Percentiles rank a stretch among this genome's conserved stretches.
Evolutionary conservation across 2,113 vertebrate genomes (phyloP).

Genomic region (Glaucidium brasilianum): DNA sequence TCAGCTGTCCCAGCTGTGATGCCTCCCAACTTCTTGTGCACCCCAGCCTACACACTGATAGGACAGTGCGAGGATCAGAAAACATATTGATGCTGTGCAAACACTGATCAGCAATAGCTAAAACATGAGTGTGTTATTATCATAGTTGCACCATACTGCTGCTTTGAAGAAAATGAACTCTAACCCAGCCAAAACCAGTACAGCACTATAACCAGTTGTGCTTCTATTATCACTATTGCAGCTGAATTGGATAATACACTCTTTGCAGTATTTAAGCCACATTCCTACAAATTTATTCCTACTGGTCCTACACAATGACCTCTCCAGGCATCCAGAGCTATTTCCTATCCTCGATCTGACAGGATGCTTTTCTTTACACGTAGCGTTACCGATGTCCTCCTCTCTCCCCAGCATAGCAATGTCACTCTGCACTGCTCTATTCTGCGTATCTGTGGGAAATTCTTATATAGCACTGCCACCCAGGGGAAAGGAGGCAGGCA

Average conservation of each 20-base stretch:
- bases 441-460: background rate
- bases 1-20: background rate
- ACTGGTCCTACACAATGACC: background rate
- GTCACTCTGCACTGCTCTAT: rapidly evolving
- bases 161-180: background rate
- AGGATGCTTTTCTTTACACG: rapidly evolving
- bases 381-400: background rate
- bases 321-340: background rate
- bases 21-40: background rate
- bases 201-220: background rate
- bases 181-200: background rate
- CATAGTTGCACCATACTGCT: background rate
- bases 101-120: background rate
- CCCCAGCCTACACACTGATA: background rate
- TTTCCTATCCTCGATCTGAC: rapidly evolving
- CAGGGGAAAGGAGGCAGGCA: background rate
- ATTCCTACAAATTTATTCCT: background rate
- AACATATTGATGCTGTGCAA: background rate
- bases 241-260: background rate
- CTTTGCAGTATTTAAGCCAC: background rate
- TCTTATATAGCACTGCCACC: background rate
- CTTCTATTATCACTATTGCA: background rate
- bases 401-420: rapidly evolving
- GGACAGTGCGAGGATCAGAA: background rate
- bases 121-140: background rate